phyloP scores from a whole-genome alignment of 2,888 invertebrate species.

The Lithosia quadra region DNA sequence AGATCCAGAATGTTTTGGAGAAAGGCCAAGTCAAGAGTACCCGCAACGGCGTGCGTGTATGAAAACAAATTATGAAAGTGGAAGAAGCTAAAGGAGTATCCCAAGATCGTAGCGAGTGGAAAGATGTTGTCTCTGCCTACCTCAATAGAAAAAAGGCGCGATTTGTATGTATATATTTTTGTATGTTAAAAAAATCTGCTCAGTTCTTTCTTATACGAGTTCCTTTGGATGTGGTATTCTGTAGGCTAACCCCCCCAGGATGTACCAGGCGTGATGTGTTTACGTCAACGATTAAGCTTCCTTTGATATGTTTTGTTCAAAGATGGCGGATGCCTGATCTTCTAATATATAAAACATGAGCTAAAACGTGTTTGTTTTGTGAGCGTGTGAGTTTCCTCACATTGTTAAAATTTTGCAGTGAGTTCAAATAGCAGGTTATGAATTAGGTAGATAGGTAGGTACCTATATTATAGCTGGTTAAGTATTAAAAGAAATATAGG shows the following conservation, averaged over 20 bases:
- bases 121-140: too few relatives aligned
- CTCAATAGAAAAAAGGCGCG: too few relatives aligned
- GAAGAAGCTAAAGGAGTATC: too few relatives aligned
- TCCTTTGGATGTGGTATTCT: not conserved
- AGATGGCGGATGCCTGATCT: not conserved
- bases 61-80: too few relatives aligned
- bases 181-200: too few relatives aligned
- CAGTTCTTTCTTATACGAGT: not conserved
- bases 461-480: not conserved
- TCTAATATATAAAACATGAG: conserved; percentile 15
- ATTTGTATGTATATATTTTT: too few relatives aligned
- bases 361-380: conserved; percentile 23
- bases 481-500: not conserved
- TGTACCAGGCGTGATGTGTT: not conserved
- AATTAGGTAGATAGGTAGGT: too few relatives aligned
- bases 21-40: too few relatives aligned
- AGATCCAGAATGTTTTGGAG: too few relatives aligned
- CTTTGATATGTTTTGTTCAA: conserved; percentile 1
- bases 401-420: conserved; percentile 29
- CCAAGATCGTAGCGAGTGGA: too few relatives aligned
- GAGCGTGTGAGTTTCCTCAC: conserved; percentile 42
- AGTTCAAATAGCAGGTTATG: not conserved
- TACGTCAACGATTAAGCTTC: conserved; percentile 21
- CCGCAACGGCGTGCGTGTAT: too few relatives aligned
- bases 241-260: not conserved